phyloP scores from a whole-genome alignment of 2,113 vertebrate species.

The Triplophysa tibetana region DNA sequence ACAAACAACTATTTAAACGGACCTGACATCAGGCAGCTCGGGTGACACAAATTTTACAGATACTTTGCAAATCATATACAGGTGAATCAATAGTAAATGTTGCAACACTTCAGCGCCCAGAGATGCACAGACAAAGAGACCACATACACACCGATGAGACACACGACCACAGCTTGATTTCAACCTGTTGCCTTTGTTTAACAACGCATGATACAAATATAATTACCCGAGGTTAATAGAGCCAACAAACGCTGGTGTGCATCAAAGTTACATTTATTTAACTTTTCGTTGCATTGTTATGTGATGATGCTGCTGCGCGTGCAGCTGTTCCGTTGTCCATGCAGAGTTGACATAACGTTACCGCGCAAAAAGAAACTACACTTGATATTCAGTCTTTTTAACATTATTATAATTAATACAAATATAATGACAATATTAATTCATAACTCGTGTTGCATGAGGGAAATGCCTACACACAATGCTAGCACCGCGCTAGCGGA shows the following conservation, averaged over 20 bases:
- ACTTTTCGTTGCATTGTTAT: conserved; percentile 22
- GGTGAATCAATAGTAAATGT: background rate
- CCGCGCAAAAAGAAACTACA: background rate
- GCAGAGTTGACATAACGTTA: background rate
- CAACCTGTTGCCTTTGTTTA: conserved; percentile 26
- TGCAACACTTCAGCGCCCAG: background rate
- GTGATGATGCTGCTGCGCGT: background rate
- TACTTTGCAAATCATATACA: background rate
- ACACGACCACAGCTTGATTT: background rate
- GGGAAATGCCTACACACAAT: conserved; percentile 21
- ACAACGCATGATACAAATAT: background rate
- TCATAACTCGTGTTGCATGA: background rate
- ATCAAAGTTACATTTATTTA: background rate
- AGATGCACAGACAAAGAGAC: conserved; percentile 28
- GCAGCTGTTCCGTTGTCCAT: background rate
- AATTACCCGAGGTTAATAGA: background rate
- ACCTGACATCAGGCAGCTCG: background rate
- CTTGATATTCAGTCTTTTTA: background rate
- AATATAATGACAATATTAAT: background rate
- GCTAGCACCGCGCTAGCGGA: conserved; percentile 33
- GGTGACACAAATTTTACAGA: background rate
- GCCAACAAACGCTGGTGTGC: background rate
- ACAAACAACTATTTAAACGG: background rate
- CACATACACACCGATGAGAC: conserved; percentile 3
- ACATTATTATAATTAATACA: background rate